Percentiles rank a stretch among this genome's conserved stretches.
Conservation (phyloP, 2,113 vertebrate genomes). For the Mohoua ochrocephala region DNA sequence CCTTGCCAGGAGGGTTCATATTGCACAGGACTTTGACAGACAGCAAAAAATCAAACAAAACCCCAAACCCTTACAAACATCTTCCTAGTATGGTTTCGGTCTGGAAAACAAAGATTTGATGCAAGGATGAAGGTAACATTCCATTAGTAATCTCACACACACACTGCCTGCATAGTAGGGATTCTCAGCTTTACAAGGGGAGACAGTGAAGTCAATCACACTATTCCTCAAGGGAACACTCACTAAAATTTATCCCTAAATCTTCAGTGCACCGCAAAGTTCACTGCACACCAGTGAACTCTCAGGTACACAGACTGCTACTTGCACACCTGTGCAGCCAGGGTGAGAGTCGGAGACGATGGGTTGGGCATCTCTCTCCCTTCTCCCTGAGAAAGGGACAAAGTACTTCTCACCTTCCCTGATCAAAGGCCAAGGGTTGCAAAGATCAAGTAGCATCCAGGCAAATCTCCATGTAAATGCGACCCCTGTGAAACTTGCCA, state of each 20-base stretch:
- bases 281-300: neutral
- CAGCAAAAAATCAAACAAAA: neutral
- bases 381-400: neutral
- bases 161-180: neutral
- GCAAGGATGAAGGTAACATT: neutral
- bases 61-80: neutral
- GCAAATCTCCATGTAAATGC: neutral
- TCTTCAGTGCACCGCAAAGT: neutral
- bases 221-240: neutral
- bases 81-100: neutral
- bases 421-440: neutral
- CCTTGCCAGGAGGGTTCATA: neutral
- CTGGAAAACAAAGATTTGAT: neutral
- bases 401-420: neutral
- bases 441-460: neutral
- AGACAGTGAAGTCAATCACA: neutral
- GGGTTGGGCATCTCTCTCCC: neutral
- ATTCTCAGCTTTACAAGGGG: neutral
- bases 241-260: neutral
- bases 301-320: neutral
- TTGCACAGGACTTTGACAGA: neutral
- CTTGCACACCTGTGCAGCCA: neutral
- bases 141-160: neutral
- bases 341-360: rapidly evolving
- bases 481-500: neutral